Percentiles rank a stretch among this genome's conserved stretches.
Conservation (phyloP, 2,113 vertebrate species). For the Manacus vitellinus region DNA sequence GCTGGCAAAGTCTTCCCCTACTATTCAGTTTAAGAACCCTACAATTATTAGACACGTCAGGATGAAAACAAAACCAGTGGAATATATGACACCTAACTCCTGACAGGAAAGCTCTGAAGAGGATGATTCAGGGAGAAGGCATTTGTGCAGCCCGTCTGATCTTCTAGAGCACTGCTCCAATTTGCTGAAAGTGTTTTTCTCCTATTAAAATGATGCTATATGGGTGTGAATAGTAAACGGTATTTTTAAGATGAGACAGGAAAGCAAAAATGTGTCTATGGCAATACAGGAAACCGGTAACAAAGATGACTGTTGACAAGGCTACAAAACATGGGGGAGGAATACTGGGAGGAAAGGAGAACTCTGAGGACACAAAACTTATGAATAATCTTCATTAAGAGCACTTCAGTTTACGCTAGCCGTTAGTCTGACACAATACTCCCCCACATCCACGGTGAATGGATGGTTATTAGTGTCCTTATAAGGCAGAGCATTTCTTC, state of each 20-base stretch:
- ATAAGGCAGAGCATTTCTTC: background rate
- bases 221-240: background rate
- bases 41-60: background rate
- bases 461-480: background rate
- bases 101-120: slow-evolving; percentile 13
- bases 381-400: background rate
- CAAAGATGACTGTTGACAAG: background rate
- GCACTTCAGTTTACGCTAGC: background rate
- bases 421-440: background rate
- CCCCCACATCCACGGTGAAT: background rate
- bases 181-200: slow-evolving; percentile 17
- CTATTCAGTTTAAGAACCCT: background rate
- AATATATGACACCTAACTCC: slow-evolving; percentile 5
- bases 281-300: background rate
- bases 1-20: background rate
- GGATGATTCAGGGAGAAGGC: background rate
- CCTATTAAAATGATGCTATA: background rate
- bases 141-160: background rate
- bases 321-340: background rate
- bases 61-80: slow-evolving; percentile 4
- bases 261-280: background rate
- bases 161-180: background rate
- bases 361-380: background rate
- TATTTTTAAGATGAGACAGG: background rate
- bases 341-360: background rate